phyloP scores from a whole-genome alignment of 2,888 invertebrate species.

The Nephrotoma flavescens region DNA sequence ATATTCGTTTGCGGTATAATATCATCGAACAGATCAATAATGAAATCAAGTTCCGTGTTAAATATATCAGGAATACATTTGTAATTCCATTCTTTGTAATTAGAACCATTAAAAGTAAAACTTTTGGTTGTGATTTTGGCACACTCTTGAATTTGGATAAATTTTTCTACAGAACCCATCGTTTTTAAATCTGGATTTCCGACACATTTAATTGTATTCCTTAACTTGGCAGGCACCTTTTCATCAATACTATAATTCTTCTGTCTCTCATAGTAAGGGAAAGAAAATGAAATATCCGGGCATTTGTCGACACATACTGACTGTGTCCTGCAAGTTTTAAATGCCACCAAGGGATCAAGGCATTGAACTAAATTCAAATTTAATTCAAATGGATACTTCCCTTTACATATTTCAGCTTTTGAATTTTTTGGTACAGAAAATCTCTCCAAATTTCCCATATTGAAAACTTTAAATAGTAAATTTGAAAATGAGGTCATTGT shows the following conservation, averaged over 20 bases:
- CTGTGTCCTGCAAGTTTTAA: not conserved
- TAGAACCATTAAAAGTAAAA: not conserved
- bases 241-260: not conserved
- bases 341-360: not conserved
- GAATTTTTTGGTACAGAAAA: not conserved
- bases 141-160: not conserved
- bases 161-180: not conserved
- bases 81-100: not conserved
- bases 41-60: not conserved
- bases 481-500: not conserved
- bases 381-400: not conserved
- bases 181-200: not conserved
- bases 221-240: not conserved
- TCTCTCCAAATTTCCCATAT: not conserved
- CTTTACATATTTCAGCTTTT: not conserved
- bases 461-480: not conserved
- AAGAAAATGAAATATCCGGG: not conserved
- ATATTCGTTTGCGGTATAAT: not conserved
- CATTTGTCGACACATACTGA: not conserved
- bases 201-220: not conserved
- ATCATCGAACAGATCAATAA: not conserved
- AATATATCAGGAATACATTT: not conserved
- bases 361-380: not conserved
- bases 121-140: not conserved
- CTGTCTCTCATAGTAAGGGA: not conserved